phyloP scores from a whole-genome alignment of 2,888 invertebrate genomes.

The Anodontia alba region DNA sequence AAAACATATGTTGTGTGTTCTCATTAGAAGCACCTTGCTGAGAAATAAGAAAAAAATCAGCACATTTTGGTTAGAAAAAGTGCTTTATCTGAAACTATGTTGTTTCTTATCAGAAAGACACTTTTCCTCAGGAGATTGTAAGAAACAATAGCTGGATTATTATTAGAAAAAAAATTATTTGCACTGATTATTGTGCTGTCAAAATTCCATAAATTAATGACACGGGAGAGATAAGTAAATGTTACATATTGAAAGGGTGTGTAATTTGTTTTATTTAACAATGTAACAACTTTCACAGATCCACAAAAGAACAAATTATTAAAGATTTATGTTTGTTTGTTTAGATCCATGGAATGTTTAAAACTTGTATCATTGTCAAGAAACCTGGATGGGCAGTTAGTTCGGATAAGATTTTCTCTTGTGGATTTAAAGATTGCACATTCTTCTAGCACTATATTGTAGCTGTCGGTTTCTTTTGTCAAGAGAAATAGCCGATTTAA shows the following conservation, averaged over 20 bases:
- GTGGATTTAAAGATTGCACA: not conserved
- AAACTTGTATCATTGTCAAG: not conserved
- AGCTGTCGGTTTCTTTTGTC: not conserved
- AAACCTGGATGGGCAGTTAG: not conserved
- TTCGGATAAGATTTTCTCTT: not conserved
- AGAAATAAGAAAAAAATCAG: too few relatives aligned
- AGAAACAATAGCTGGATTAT: not conserved
- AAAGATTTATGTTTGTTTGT: not conserved
- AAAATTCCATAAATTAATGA: not conserved
- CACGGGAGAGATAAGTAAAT: not conserved
- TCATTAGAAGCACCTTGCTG: too few relatives aligned
- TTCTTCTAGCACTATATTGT: not conserved
- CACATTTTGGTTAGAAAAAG: too few relatives aligned
- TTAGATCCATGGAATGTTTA: not conserved
- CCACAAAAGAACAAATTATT: constrained; percentile 1
- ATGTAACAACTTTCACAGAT: constrained; percentile 6
- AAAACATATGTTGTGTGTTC: too few relatives aligned
- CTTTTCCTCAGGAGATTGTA: too few relatives aligned
- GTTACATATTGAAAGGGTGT: not conserved
- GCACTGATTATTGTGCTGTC: not conserved
- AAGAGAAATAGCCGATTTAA: not conserved
- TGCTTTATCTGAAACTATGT: too few relatives aligned
- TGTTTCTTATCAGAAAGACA: too few relatives aligned
- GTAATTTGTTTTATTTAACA: not conserved
- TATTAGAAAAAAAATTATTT: not conserved